phyloP scores from a whole-genome alignment of 2,797 vertebrate genomes.

The Acrocephalus scirpaceus region DNA sequence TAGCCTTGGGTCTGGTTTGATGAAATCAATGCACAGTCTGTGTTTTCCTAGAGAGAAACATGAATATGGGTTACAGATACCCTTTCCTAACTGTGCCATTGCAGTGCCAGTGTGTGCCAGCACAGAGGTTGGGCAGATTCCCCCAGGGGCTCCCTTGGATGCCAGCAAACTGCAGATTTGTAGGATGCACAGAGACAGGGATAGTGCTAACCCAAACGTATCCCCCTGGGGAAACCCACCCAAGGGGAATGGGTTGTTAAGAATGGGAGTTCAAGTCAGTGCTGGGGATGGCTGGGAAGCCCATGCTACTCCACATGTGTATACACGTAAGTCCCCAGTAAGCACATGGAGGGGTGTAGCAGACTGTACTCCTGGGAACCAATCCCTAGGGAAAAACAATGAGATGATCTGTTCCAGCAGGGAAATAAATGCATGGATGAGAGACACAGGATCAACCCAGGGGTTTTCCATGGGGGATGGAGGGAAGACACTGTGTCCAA shows the following conservation, averaged over 20 bases:
- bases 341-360: background rate
- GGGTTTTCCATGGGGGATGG: background rate
- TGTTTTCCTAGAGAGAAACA: background rate
- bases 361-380: background rate
- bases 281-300: background rate
- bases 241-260: background rate
- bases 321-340: fast-evolving
- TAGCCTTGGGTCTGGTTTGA: background rate
- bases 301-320: background rate
- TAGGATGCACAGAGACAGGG: background rate
- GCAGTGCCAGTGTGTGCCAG: background rate
- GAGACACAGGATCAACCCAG: background rate
- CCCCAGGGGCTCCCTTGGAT: background rate
- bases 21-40: background rate
- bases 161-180: background rate
- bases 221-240: background rate
- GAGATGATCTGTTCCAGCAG: background rate
- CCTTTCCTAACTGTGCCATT: background rate
- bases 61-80: background rate
- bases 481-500: background rate
- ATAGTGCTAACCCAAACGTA: background rate
- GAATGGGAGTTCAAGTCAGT: background rate
- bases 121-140: background rate
- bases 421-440: background rate
- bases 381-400: background rate